These are phyloP conservation scores for Rattus rattus DNA, from an alignment of 2,113 vertebrate genomes.

Conservation along the genomic window DNA sequence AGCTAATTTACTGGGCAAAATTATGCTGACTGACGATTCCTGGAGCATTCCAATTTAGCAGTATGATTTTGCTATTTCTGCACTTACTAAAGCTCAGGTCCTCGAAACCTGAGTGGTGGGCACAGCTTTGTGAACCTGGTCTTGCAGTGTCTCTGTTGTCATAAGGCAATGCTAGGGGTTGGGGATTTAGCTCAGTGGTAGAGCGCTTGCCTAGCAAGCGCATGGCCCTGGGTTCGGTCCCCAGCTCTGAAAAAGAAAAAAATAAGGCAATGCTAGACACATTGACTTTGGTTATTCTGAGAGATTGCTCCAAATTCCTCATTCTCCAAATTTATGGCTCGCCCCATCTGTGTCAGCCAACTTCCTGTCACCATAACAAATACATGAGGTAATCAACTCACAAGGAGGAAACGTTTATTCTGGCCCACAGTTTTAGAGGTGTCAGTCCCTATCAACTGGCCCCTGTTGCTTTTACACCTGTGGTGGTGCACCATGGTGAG, in stretches of 20 bases:
- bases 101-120: not conserved
- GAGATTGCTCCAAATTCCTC: not conserved
- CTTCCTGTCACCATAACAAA: not conserved
- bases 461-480: not conserved
- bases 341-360: not conserved
- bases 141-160: not conserved
- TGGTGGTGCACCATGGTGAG: not conserved
- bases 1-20: conserved; percentile 30
- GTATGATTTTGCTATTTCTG: not conserved
- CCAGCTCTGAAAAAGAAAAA: too few relatives aligned
- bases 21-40: conserved; percentile 26
- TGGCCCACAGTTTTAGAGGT: not conserved
- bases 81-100: not conserved
- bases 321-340: not conserved
- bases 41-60: not conserved
- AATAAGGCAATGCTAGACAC: not conserved
- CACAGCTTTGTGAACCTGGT: not conserved
- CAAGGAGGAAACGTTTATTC: not conserved
- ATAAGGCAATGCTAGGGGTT: not conserved
- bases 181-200: too few relatives aligned
- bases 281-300: not conserved
- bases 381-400: not conserved
- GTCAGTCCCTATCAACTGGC: not conserved
- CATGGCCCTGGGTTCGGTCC: too few relatives aligned
- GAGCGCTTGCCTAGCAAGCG: too few relatives aligned